phyloP scores from a whole-genome alignment of 2,797 vertebrate species.

The Bradypus variegatus region DNA sequence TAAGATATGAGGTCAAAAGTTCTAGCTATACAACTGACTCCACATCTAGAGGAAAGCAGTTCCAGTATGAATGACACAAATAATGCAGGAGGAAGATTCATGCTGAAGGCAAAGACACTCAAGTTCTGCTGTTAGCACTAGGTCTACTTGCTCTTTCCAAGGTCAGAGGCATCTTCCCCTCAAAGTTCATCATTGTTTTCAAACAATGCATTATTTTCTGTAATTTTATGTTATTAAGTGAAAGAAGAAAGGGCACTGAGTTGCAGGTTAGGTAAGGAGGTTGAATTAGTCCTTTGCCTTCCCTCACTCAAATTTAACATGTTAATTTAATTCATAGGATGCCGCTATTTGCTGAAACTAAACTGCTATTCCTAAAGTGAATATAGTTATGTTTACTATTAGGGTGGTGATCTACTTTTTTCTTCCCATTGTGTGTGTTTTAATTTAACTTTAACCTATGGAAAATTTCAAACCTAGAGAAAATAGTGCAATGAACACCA shows the following conservation, averaged over 20 bases:
- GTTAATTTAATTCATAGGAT: neutral
- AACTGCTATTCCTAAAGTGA: neutral
- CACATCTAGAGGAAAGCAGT: neutral
- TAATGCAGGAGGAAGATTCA: neutral
- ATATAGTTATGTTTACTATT: conserved; percentile 6
- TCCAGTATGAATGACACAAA: neutral
- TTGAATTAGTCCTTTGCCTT: neutral
- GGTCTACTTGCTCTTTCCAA: neutral
- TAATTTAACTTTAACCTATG: neutral
- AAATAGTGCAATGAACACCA: neutral
- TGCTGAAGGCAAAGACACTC: neutral
- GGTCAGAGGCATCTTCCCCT: neutral
- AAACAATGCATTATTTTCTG: neutral
- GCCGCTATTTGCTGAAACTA: neutral
- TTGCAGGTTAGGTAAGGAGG: neutral
- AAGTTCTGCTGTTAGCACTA: neutral
- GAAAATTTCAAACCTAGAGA: conserved; percentile 7
- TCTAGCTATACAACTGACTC: neutral
- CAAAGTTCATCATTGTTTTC: neutral
- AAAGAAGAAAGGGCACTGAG: neutral
- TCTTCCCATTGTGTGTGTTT: neutral
- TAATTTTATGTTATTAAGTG: neutral
- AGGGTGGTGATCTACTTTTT: neutral
- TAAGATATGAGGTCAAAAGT: neutral
- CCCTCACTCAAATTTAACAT: neutral